Evolutionary conservation across 2,113 vertebrate species (phyloP), one percentile per base, ranked within the genome.

Genomic region (Hyperoodon ampullatus): DNA sequence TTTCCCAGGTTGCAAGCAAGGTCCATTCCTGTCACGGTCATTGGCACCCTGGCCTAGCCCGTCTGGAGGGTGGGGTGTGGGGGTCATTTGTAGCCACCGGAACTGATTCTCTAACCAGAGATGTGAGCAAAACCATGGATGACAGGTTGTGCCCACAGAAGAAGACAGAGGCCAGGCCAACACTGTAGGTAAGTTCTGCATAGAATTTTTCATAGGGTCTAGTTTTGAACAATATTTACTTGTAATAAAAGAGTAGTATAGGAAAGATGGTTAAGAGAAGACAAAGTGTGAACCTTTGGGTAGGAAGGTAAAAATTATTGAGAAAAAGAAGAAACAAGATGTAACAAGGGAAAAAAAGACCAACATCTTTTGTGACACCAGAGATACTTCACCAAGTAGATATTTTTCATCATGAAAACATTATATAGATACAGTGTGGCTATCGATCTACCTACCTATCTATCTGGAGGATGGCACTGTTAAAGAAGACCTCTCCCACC

Each of bases 11-110:
- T 35, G 44, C 2, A 5, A 12, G 15, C 3, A 53, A 0, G 50
- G 3, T 4, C 55, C 0, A 14, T 2, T 53, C 19, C 4, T 14
- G 1, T 1, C 16, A 3, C 2, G 8, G 23, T 18, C 23, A 3
- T 5, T 0, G 1, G 0, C 33, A 15, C 0, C 13, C 66, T 39
- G 24, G 35, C 23, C 39, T 26, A 2, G 15, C 4, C 33, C 6
- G 13, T 16, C 26, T 18, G 19, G n/a, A 70, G 33, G 28, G 10
- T 30, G 12, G 28, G 10, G 13, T 28, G 16, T 0, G 42, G 2
- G 2, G 24, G 9, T 33, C 9, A 28, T 11, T 24, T 28, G 14
- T 8, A 24, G 33, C 23, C 24, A 8, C 0, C 0, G 7, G 1
- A 11, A 28, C 23, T 42, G 47, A 4, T 30, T 26, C 21, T 21